phyloP scores from a whole-genome alignment of 2,888 invertebrate genomes.

The Caenorhabditis wallacei region DNA sequence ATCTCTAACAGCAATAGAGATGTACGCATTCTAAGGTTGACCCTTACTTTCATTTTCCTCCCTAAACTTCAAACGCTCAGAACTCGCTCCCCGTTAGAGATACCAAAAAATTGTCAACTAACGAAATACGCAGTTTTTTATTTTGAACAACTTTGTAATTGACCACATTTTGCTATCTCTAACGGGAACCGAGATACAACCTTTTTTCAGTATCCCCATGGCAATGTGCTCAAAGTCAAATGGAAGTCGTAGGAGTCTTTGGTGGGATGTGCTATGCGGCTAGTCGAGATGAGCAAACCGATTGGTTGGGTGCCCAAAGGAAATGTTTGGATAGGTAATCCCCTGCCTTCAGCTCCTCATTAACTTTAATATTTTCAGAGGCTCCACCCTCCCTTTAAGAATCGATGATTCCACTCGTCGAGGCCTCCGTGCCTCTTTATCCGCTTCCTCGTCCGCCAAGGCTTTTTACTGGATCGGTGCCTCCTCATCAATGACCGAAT shows the following conservation, averaged over 20 bases:
- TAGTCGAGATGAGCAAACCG: conserved; percentile 72
- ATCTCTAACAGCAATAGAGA: too few relatives aligned
- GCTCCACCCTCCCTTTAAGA: conserved; percentile 67
- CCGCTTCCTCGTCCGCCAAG: conserved; percentile 61
- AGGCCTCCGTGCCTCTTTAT: conserved; percentile 70
- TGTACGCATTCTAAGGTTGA: too few relatives aligned
- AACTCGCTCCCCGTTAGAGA: too few relatives aligned
- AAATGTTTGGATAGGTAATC: conserved; percentile 71
- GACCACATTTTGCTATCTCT: too few relatives aligned
- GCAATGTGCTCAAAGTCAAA: conserved; percentile 77
- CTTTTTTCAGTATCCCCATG: conserved; percentile 76
- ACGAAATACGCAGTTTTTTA: too few relatives aligned
- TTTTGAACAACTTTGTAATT: too few relatives aligned
- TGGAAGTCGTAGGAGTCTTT: conserved; percentile 77
- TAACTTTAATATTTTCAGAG: too few relatives aligned
- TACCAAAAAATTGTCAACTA: too few relatives aligned
- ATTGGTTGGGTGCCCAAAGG: conserved; percentile 76
- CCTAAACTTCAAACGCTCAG: too few relatives aligned
- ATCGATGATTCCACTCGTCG: conserved; percentile 62
- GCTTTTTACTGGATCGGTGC: conserved; percentile 79
- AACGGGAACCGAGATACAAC: too few relatives aligned
- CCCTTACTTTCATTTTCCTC: too few relatives aligned
- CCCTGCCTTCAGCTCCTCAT: too few relatives aligned
- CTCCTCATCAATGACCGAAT: conserved; percentile 69
- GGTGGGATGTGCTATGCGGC: conserved; percentile 76